phyloP scores from a whole-genome alignment of 2,797 vertebrate genomes.

The Chromis chromis region DNA sequence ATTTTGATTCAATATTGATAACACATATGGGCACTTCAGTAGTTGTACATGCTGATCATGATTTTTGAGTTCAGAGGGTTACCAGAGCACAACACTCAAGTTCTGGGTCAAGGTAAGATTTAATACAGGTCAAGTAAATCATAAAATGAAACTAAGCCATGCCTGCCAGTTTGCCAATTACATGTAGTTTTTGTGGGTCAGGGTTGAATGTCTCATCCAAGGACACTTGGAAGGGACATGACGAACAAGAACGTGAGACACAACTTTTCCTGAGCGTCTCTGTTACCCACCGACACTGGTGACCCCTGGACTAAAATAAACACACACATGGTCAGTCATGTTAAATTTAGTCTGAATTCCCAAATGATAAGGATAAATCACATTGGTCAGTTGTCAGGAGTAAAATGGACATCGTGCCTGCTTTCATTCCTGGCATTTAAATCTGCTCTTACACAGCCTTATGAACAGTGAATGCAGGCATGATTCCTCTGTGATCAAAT shows the following conservation, averaged over 20 bases:
- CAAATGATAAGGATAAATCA: not conserved
- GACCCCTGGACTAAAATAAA: not conserved
- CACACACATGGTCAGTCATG: not conserved
- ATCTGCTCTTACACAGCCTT: not conserved
- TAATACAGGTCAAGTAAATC: not conserved
- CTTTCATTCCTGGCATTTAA: not conserved
- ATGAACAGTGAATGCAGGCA: not conserved
- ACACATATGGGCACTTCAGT: too few species aligned
- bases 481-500: not conserved
- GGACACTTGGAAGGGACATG: not conserved
- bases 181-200: not conserved
- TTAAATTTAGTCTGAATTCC: not conserved
- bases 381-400: not conserved
- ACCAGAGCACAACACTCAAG: not conserved
- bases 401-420: not conserved
- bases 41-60: too few species aligned
- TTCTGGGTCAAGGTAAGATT: not conserved
- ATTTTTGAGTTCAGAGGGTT: not conserved
- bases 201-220: conserved; percentile 1
- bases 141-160: not conserved
- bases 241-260: not conserved
- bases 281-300: not conserved
- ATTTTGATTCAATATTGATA: too few species aligned
- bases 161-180: not conserved
- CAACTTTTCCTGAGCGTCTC: not conserved